Conservation (phyloP, 2,113 vertebrate genomes). For the Canis aureus region DNA sequence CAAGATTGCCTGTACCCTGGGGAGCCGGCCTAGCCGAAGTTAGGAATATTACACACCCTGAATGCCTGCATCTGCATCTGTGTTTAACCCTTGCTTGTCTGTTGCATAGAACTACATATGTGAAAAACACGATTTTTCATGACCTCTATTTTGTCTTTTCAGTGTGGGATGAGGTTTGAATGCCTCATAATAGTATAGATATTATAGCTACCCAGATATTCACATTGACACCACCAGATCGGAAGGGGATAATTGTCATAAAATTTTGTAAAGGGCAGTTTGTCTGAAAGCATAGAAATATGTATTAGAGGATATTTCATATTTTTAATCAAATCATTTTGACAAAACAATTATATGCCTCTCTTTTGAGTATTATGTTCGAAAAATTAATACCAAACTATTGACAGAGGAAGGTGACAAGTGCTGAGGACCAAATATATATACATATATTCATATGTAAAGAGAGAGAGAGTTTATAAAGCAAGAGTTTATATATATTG, state of each 20-base stretch:
- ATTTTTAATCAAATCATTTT: not conserved
- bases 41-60: not conserved
- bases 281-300: not conserved
- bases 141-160: not conserved
- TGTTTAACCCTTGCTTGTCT: not conserved
- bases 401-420: not conserved
- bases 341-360: not conserved
- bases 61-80: not conserved
- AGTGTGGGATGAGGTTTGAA: not conserved
- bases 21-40: not conserved
- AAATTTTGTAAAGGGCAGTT: not conserved
- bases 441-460: not conserved
- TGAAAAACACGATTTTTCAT: not conserved
- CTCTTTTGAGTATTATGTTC: not conserved
- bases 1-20: rapidly evolving
- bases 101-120: not conserved
- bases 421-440: not conserved
- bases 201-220: not conserved
- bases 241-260: not conserved
- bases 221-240: not conserved
- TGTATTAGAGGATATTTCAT: not conserved
- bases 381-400: not conserved
- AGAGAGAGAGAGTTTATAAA: no score
- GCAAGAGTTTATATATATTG: not conserved
- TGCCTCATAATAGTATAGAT: not conserved